phyloP scores from a whole-genome alignment of 2,113 vertebrate species.

The Phylloscopus whistleri region DNA sequence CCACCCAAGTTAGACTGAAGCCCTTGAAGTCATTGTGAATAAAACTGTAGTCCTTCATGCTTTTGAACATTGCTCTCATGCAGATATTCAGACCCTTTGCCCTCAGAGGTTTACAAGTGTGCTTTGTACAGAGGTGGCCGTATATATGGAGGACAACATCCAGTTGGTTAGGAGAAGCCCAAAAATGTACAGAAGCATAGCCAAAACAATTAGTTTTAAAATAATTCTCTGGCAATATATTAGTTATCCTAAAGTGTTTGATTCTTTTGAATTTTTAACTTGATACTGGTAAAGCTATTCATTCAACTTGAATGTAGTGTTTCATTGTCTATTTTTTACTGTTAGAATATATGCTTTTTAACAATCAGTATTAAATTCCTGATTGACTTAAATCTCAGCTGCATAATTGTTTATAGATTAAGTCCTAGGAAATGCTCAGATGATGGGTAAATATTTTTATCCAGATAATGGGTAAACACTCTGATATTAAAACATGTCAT shows the following conservation, averaged over 20 bases:
- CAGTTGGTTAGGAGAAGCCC: background rate
- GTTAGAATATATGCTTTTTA: background rate
- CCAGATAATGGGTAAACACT: background rate
- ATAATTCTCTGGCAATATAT: background rate
- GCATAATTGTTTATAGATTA: background rate
- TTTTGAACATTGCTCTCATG: background rate
- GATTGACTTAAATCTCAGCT: background rate
- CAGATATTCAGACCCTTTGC: background rate
- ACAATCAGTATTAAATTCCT: background rate
- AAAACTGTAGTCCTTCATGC: background rate
- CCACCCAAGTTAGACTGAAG: background rate
- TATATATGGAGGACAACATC: background rate
- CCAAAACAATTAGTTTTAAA: background rate
- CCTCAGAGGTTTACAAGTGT: background rate
- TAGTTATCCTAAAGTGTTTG: background rate
- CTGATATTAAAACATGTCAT: background rate
- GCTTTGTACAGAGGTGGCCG: background rate
- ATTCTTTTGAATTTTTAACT: background rate
- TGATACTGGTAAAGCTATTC: background rate
- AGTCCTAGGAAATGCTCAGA: background rate
- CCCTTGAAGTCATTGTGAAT: background rate
- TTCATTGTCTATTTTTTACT: background rate
- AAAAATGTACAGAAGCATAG: background rate
- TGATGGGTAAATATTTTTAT: background rate
- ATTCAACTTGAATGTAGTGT: background rate